Percentiles rank a stretch among this genome's conserved stretches.
phyloP scores from a whole-genome alignment of 2,113 vertebrate genomes.

The Dunckerocampus dactyliophorus region DNA sequence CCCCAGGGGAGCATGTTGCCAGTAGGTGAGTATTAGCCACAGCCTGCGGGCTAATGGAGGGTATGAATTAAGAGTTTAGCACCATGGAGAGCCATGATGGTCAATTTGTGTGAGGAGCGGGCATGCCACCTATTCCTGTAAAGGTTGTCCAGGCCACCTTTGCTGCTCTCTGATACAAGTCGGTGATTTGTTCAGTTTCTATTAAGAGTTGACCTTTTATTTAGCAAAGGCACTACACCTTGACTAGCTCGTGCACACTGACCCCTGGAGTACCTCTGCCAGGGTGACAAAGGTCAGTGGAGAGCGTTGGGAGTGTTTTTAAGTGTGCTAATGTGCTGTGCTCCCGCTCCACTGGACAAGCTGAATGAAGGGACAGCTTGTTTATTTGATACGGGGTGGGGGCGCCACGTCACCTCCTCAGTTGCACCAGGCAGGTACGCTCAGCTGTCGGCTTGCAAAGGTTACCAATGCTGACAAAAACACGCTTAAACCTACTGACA shows the following conservation, averaged over 20 bases:
- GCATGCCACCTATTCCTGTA: neutral
- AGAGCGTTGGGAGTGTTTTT: constrained; percentile 42
- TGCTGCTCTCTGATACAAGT: neutral
- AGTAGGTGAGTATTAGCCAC: constrained; percentile 82
- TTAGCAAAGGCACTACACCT: neutral
- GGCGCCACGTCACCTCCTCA: constrained; percentile 71
- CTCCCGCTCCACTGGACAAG: constrained; percentile 79
- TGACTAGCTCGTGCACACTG: neutral
- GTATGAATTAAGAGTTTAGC: constrained; percentile 57
- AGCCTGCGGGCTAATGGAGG: constrained; percentile 66
- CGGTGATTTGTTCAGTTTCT: constrained; percentile 9
- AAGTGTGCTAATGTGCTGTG: constrained; percentile 82
- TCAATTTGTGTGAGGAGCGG: constrained; percentile 11
- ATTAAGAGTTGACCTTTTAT: constrained; percentile 10
- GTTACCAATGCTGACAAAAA: constrained; percentile 61
- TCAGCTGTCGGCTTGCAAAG: constrained; percentile 78
- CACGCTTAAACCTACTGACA: neutral
- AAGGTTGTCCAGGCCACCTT: constrained; percentile 1
- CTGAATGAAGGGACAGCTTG: constrained; percentile 81
- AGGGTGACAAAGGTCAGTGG: constrained; percentile 39
- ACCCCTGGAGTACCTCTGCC: constrained; percentile 17
- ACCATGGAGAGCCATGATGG: constrained; percentile 33
- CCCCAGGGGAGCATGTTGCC: constrained; percentile 52
- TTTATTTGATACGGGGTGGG: constrained; percentile 77
- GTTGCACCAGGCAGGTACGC: constrained; percentile 74